Evolutionary conservation across 2,888 invertebrate genomes (phyloP), one percentile per base, ranked within the genome.

Genomic region (Brenthis daphne): DNA sequence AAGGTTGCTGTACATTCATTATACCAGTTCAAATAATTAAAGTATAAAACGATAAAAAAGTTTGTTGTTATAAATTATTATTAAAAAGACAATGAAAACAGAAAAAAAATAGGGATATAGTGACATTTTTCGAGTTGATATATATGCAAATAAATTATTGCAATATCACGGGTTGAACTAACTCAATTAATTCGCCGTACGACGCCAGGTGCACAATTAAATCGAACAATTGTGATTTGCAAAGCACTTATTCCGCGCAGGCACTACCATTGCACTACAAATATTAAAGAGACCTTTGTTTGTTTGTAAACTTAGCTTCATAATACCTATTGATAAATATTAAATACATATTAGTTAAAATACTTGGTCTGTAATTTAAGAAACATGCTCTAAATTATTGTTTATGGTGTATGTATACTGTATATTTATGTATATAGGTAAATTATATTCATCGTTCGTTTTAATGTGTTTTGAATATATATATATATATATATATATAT

Each of bases 141-240:
- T 66, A 57, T 66, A 57, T 67, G 53, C 33, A 69, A 68, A 64
- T 60, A 65, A 65, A 67, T 51, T 53, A 58, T 65, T 47, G 43
- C 53, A 69, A 54, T 65, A 50, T 67, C 67, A 54, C 67, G 51
- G 64, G 54, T 64, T 56, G 58, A 64, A 65, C 54, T 64, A 72
- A 69, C 65, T 70, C 65, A 68, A 72, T 70, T 65, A 72, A 70
- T 72, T 60, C 64, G 57, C 64, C 51, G 65, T 70, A 65, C 51
- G 33, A 63, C 66, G 70, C 70, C 70, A 70, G 72, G 70, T 73
- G 72, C 68, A 67, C 65, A 70, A 73, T 68, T 70, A 68, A 70
- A 70, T 66, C 70, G 68, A 68, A 68, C 68, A 72, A 70, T 71
- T 70, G 70, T 57, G 55, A 68, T 73, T 70, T 68, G 64, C 64